phyloP scores from a whole-genome alignment of 1,140 invertebrate genomes.

The Notospermus geniculatus region DNA sequence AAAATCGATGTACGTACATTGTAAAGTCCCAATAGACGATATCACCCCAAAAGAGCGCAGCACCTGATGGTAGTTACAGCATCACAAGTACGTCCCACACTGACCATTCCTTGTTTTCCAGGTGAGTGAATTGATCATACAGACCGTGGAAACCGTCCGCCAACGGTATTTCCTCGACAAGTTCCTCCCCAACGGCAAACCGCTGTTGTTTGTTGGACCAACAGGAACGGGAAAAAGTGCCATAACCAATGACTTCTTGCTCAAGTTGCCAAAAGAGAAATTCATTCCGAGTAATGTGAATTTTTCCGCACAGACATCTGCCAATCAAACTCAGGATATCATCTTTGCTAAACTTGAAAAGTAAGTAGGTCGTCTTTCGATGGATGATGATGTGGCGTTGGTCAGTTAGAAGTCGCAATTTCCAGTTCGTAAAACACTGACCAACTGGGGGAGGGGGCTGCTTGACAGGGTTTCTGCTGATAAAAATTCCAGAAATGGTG shows the following conservation, averaged over 20 bases:
- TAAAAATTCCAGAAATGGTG: neutral
- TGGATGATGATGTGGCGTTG: too few relatives aligned
- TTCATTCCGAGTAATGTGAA: conserved; percentile 53
- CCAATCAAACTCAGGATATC: conserved; percentile 55
- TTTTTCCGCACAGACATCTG: conserved; percentile 56
- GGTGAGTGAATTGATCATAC: conserved; percentile 53
- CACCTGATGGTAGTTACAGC: too few relatives aligned
- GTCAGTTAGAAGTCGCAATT: too few relatives aligned
- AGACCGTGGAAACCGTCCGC: conserved; percentile 51
- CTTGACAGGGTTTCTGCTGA: too few relatives aligned
- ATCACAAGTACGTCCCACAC: too few relatives aligned
- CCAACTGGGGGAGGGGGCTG: too few relatives aligned
- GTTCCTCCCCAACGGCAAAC: conserved; percentile 39
- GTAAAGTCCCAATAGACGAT: too few relatives aligned
- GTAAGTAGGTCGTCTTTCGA: conserved; percentile 22
- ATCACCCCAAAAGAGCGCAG: too few relatives aligned
- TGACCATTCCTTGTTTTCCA: conserved; percentile 20
- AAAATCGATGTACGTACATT: too few relatives aligned
- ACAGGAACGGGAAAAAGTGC: conserved; percentile 55
- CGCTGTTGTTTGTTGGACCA: conserved; percentile 51
- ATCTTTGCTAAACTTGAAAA: conserved; percentile 55
- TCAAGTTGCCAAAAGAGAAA: conserved; percentile 48
- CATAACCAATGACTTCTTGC: conserved; percentile 53
- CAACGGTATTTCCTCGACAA: conserved; percentile 50
- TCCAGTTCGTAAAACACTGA: too few relatives aligned